These are phyloP conservation scores for Augochlorella aurata DNA, from an alignment of 2,888 invertebrate genomes.

Conservation along the genomic window DNA sequence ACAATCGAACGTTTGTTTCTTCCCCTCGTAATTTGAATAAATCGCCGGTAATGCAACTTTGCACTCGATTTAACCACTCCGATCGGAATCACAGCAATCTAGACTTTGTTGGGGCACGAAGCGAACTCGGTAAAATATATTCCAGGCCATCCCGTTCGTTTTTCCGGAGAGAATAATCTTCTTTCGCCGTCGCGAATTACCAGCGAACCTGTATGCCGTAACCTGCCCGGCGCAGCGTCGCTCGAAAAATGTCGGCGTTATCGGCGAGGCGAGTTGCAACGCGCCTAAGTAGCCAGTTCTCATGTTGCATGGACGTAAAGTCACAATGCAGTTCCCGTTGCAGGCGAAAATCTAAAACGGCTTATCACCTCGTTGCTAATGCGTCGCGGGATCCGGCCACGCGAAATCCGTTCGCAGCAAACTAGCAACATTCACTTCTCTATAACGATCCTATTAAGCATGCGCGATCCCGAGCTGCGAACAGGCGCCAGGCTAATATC, in stretches of 20 bases:
- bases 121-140: background rate
- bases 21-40: too few relatives aligned
- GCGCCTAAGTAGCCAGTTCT: background rate
- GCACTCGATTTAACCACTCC: too few relatives aligned
- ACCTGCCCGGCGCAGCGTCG: background rate
- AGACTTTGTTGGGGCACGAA: background rate
- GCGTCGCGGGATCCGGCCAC: slow-evolving; percentile 6
- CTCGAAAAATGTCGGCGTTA: background rate
- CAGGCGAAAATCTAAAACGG: slow-evolving; percentile 23
- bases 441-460: slow-evolving; percentile 39
- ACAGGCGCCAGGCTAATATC: slow-evolving; percentile 48
- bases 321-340: background rate
- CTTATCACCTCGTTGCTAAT: slow-evolving; percentile 17
- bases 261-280: background rate
- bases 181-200: background rate
- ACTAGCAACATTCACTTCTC: slow-evolving; percentile 42
- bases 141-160: background rate
- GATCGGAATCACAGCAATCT: background rate
- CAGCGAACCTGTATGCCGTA: background rate
- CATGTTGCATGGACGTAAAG: background rate
- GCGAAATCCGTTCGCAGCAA: slow-evolving; percentile 9
- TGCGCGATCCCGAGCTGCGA: slow-evolving; percentile 35
- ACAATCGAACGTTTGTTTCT: background rate
- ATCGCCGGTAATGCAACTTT: too few relatives aligned
- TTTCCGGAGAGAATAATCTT: background rate